Base-by-base conservation (phyloP, 2,888 invertebrate species). In the Poecilus cupreus region DNA sequence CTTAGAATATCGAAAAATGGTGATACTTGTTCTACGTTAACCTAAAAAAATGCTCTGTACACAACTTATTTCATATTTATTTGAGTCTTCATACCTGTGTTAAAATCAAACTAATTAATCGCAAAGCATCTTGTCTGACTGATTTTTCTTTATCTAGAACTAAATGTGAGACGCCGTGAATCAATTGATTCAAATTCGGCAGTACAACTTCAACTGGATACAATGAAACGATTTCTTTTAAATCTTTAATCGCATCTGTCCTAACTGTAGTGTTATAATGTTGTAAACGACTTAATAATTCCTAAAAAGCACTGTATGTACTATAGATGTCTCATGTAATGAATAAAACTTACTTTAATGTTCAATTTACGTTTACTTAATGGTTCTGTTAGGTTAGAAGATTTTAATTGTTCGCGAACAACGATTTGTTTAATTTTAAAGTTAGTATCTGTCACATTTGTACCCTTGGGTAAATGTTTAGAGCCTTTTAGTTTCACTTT, bases 381-480 rank as follows among this genome's bases (percentile, higher is more conserved):
- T 72, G 92, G 91, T 85, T 93, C 92, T 4, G 89, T 87, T 18
- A 89, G 89, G 85, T 91, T 91, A 82, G 91, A 91, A 24, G 88
- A 86, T 85, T 90, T 90, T 13, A 96, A 87, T 86, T 97, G 97
- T 85, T 96, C 94, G 51, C 92, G 92, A 46, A 98, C 92, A 1
- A 96, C 91, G 84, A 98, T 97, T 86, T 96, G 96, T 86, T 95
- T 95, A 0, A 97, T 93, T 91, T 97, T 97, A 86, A 98, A 97
- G 85, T 94, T 93, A 0, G 96, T 95, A 88, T 96, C 94, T 0
- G 98, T 98, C 3, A 96, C 93, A 91, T 98, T 98, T 75, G 94
- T 93, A 5, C 96, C 96, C 90, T 96, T 97, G 0, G 96, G 95
- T 75, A 98, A 88, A 86, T 93, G 92, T 88, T 94, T 93, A 83